These are phyloP conservation scores for Tethya wilhelma DNA, from an alignment of 37 sponge, comb jelly and placozoan species.

Conservation along the genomic window DNA sequence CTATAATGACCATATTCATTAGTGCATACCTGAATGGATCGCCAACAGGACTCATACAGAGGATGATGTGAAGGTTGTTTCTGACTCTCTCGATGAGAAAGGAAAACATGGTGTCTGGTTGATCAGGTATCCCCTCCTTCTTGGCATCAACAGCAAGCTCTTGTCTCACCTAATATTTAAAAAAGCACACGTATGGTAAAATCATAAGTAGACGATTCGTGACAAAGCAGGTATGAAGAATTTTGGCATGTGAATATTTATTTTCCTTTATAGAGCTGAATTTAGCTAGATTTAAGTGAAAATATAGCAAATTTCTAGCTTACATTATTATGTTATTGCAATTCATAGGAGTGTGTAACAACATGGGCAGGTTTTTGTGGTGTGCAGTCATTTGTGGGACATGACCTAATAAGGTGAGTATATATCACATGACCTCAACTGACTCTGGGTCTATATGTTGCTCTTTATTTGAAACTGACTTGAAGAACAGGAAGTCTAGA, in stretches of 20 bases:
- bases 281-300: not conserved
- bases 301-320: not conserved
- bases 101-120: slow-evolving; percentile 83
- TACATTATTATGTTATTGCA: not conserved
- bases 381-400: too few relatives aligned
- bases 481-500: too few relatives aligned
- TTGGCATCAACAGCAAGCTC: slow-evolving; percentile 77
- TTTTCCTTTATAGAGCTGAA: too few relatives aligned
- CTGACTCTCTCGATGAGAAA: slow-evolving; percentile 95
- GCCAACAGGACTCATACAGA: slow-evolving; percentile 99
- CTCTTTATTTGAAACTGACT: too few relatives aligned
- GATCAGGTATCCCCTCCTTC: slow-evolving; percentile 87
- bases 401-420: too few relatives aligned
- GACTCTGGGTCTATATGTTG: too few relatives aligned
- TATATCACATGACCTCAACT: too few relatives aligned
- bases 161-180: slow-evolving; percentile 50
- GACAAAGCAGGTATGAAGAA: not conserved
- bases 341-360: too few relatives aligned
- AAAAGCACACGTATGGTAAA: not conserved
- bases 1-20: not conserved
- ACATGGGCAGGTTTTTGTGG: too few relatives aligned
- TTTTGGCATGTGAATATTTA: not conserved
- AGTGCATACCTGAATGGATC: slow-evolving; percentile 87
- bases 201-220: not conserved
- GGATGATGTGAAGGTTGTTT: slow-evolving; percentile 92